A percentile compares a stretch with the other conserved stretches of the same genome.
Evolutionary conservation across 2,888 invertebrate species (phyloP).

Genomic region (Synergus itoensis): DNA sequence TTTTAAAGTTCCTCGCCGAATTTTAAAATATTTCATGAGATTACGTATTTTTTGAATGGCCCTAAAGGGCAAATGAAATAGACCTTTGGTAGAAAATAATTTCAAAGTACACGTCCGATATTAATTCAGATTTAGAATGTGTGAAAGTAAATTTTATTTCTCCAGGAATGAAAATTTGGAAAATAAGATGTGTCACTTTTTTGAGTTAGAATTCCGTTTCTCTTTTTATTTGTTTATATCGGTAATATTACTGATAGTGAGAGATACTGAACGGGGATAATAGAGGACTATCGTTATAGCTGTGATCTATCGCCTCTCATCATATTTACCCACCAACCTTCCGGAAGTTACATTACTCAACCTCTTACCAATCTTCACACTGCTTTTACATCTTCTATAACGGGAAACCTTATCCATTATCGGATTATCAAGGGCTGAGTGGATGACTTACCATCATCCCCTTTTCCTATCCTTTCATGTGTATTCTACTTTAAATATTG

Average conservation of each 20-base stretch:
- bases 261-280: background rate
- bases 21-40: no score
- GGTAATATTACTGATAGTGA: background rate
- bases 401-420: slow-evolving; percentile 32
- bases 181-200: background rate
- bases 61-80: no score
- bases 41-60: no score
- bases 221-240: background rate
- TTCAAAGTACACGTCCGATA: no score
- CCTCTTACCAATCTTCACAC: background rate
- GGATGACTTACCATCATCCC: slow-evolving; percentile 3
- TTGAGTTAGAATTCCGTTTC: background rate
- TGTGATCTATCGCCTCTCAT: slow-evolving; percentile 10
- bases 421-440: slow-evolving; percentile 6
- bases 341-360: slow-evolving; percentile 13
- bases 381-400: slow-evolving; percentile 12
- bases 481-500: background rate
- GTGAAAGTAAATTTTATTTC: background rate
- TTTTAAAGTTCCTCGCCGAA: no score
- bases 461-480: background rate
- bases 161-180: background rate
- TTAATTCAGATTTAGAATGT: no score
- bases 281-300: slow-evolving; percentile 5
- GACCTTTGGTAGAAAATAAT: no score
- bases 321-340: slow-evolving; percentile 16